A percentile compares a stretch with the other conserved stretches of the same genome.
Evolutionary conservation across 2,797 vertebrate genomes (phyloP).

Genomic region (Onychomys torridus): DNA sequence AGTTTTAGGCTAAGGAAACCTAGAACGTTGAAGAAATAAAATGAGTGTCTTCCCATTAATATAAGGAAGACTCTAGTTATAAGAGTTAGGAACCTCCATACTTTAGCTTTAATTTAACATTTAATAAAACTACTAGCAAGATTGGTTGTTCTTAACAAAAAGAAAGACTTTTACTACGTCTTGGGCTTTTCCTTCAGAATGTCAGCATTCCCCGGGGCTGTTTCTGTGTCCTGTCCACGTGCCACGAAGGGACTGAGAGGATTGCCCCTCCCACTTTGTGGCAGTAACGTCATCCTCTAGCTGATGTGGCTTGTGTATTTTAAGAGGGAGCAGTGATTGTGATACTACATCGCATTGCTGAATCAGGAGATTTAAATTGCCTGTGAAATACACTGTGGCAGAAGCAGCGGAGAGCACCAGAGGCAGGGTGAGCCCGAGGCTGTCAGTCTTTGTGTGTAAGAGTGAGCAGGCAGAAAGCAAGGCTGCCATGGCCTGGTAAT

Average conservation of each 20-base stretch:
- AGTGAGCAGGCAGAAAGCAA: neutral
- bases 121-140: constrained; percentile 74
- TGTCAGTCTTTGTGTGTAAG: neutral
- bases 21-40: constrained; percentile 63
- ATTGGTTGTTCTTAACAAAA: constrained; percentile 79
- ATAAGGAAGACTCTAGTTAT: constrained; percentile 72
- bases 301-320: constrained; percentile 64
- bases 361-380: constrained; percentile 30
- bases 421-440: neutral
- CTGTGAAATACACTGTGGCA: neutral
- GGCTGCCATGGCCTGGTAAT: neutral
- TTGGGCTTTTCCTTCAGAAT: constrained; percentile 86
- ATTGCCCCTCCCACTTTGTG: constrained; percentile 74
- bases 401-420: neutral
- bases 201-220: constrained; percentile 84
- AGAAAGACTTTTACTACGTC: constrained; percentile 77
- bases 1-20: constrained; percentile 73
- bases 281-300: constrained; percentile 62
- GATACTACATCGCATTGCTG: neutral
- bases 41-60: constrained; percentile 68
- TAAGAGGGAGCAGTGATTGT: neutral
- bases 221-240: constrained; percentile 76
- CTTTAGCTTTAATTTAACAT: constrained; percentile 78
- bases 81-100: constrained; percentile 65
- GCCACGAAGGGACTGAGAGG: constrained; percentile 79